These are phyloP conservation scores for Solenopsis invicta DNA, from an alignment of 1,140 invertebrate genomes.

Conservation along the genomic window DNA sequence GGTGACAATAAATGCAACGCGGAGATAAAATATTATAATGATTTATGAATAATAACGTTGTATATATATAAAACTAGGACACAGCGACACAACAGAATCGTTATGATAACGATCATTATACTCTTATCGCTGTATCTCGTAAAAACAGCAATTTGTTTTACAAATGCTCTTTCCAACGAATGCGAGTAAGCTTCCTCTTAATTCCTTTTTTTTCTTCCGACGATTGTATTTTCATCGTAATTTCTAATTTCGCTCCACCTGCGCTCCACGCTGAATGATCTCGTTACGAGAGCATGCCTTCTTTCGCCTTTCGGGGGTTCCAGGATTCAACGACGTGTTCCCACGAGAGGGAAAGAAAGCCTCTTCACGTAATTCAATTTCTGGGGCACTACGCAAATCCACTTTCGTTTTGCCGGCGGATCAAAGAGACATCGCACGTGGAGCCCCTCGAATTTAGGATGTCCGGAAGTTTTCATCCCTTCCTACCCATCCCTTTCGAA, in stretches of 20 bases:
- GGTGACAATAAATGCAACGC: background rate
- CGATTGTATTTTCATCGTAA: slow-evolving; percentile 8
- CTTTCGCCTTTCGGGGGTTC: background rate
- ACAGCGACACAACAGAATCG: background rate
- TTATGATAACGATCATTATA: slow-evolving; percentile 7
- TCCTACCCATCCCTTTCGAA: too few species aligned
- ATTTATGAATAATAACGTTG: background rate
- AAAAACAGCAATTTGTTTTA: slow-evolving; percentile 13
- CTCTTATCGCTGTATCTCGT: background rate
- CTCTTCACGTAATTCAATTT: slow-evolving; percentile 51
- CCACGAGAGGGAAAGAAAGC: slow-evolving; percentile 30
- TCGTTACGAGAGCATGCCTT: slow-evolving; percentile 7
- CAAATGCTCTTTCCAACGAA: background rate
- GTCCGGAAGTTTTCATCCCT: background rate
- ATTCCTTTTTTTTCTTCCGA: background rate
- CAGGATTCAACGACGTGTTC: slow-evolving; percentile 16
- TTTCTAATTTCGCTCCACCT: slow-evolving; percentile 11
- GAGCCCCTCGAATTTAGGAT: slow-evolving; percentile 2
- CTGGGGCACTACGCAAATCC: slow-evolving; percentile 49
- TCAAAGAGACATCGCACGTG: slow-evolving; percentile 42
- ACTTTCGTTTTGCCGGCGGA: slow-evolving; percentile 47
- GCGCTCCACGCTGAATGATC: background rate
- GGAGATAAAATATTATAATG: background rate
- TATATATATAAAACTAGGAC: background rate
- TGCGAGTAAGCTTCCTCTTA: background rate